Evolutionary conservation across 1,140 invertebrate genomes (phyloP).

Genomic region (Heliconius nattereri): DNA sequence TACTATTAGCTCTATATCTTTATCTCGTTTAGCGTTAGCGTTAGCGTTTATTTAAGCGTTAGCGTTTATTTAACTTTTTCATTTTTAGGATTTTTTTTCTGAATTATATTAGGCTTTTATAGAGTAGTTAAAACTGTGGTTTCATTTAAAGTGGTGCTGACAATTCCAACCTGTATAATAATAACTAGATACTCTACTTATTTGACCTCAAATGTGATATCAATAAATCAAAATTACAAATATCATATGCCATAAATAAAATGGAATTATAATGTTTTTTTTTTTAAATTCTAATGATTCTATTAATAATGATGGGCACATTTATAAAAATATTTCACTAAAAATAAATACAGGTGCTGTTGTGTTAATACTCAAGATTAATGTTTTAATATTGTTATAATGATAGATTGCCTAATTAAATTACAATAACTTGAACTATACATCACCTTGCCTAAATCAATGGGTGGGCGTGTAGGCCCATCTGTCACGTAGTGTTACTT

Average conservation of each 20-base stretch:
- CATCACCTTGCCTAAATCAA: background rate
- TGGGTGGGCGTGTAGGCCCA: background rate
- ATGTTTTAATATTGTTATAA: constrained; percentile 5
- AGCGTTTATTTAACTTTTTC: no score
- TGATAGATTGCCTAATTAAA: background rate
- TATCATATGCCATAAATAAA: background rate
- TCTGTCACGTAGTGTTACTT: background rate
- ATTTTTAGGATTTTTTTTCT: no score
- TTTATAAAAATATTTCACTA: background rate
- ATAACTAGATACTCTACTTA: background rate
- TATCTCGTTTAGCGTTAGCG: no score
- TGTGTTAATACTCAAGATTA: background rate
- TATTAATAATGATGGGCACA: background rate
- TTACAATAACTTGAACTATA: background rate
- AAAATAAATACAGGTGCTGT: background rate
- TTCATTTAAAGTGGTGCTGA: no score
- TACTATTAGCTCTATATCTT: background rate
- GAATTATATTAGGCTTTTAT: no score
- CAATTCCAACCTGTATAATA: no score
- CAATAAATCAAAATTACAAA: background rate
- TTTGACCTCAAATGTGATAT: background rate
- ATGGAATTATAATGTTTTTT: background rate
- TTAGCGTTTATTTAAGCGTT: no score
- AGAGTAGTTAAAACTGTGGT: no score
- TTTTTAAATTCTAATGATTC: no score